Evolutionary conservation across 2,797 vertebrate species (phyloP).

Genomic region (Anabas testudineus): DNA sequence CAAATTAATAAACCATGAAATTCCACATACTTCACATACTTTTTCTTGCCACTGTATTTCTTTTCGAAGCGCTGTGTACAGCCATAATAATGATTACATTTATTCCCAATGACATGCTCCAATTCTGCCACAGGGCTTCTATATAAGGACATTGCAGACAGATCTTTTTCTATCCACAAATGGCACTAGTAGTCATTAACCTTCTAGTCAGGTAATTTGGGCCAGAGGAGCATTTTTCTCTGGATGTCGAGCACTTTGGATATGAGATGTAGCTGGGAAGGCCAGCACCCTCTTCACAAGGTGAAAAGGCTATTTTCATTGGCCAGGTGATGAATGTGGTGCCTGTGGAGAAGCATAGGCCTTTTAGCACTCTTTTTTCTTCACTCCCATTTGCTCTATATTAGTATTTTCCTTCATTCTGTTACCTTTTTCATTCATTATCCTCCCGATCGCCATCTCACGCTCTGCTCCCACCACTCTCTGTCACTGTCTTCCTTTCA

Average conservation of each 20-base stretch:
- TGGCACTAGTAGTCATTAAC: conserved; percentile 75
- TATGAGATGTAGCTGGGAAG: conserved; percentile 54
- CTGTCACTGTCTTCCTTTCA: conserved; percentile 36
- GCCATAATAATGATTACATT: conserved; percentile 46
- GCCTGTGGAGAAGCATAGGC: conserved; percentile 54
- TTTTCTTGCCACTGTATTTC: too few relatives aligned
- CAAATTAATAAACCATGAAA: too few relatives aligned
- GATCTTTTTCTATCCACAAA: conserved; percentile 42
- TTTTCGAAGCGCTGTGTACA: conserved; percentile 20
- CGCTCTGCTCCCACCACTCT: conserved; percentile 26
- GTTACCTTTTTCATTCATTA: conserved; percentile 30
- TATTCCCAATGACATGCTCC: conserved; percentile 51
- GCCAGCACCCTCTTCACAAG: conserved; percentile 53
- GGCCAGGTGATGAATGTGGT: conserved; percentile 76
- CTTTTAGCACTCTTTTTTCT: conserved; percentile 38
- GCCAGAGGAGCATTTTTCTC: conserved; percentile 62
- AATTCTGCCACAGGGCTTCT: conserved; percentile 38
- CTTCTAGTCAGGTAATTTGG: conserved; percentile 80
- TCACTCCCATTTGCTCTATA: conserved; percentile 51
- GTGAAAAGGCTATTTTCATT: conserved; percentile 78
- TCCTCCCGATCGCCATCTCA: conserved; percentile 15
- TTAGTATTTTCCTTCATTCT: conserved; percentile 58
- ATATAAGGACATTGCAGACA: conserved; percentile 38
- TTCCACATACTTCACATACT: too few relatives aligned
- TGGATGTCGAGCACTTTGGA: conserved; percentile 40